Conservation (phyloP, 2,113 vertebrate genomes). For the Pseudonaja textilis region DNA sequence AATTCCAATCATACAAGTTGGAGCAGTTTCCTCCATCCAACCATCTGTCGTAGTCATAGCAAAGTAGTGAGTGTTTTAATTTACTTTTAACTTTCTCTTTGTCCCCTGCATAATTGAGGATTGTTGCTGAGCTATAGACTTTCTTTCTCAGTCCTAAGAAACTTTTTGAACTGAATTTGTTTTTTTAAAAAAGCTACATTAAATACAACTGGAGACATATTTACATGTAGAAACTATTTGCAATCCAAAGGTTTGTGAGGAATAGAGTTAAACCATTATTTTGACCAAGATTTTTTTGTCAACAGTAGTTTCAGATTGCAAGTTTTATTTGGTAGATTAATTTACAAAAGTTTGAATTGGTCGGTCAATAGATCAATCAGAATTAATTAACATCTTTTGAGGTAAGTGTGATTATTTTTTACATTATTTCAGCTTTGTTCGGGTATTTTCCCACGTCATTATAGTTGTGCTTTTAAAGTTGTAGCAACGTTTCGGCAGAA, state of each 20-base stretch:
- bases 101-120: not conserved
- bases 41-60: not conserved
- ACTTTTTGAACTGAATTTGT: slow-evolving; percentile 2
- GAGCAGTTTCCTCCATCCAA: not conserved
- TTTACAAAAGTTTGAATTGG: not conserved
- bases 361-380: not conserved
- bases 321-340: not conserved
- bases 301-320: not conserved
- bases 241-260: not conserved
- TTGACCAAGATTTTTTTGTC: not conserved
- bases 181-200: slow-evolving; percentile 1
- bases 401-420: not conserved
- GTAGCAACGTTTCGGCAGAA: no score
- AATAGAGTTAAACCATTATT: not conserved
- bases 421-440: no score
- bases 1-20: slow-evolving; percentile 8
- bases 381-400: not conserved
- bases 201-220: not conserved
- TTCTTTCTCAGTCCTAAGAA: slow-evolving; percentile 10
- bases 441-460: no score
- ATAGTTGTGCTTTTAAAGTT: no score
- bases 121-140: not conserved
- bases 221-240: not conserved
- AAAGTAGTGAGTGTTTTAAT: not conserved
- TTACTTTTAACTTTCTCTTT: slow-evolving; percentile 8